Conservation (phyloP, 2,888 invertebrate genomes). For the Dinocampus coccinellae region DNA sequence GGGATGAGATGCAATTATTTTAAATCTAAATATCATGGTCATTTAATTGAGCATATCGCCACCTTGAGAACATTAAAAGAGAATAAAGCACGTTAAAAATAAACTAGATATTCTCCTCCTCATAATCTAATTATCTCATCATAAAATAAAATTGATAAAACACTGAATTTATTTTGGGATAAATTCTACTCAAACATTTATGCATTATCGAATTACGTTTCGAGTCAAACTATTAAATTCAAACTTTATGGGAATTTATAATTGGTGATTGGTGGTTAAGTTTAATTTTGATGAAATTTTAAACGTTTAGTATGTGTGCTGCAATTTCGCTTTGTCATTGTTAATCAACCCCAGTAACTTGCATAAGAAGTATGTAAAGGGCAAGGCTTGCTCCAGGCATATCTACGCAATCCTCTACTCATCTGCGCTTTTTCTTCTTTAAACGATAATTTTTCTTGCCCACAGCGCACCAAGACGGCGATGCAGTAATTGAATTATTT, state of each 20-base stretch:
- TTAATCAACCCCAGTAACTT: slow-evolving; percentile 66
- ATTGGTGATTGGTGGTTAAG: not conserved
- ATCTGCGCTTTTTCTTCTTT: slow-evolving; percentile 68
- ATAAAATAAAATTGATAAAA: not conserved
- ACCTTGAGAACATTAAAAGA: not conserved
- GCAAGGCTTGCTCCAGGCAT: slow-evolving; percentile 67
- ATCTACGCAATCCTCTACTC: slow-evolving; percentile 69
- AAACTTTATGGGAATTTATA: not conserved
- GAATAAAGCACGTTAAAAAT: not conserved
- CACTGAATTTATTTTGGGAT: not conserved
- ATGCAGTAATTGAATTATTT: slow-evolving; percentile 36
- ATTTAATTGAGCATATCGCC: too few relatives aligned
- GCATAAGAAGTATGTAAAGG: slow-evolving; percentile 67
- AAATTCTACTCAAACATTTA: not conserved
- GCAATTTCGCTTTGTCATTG: not conserved
- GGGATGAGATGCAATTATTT: too few relatives aligned
- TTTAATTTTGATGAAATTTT: not conserved
- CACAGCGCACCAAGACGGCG: slow-evolving; percentile 42
- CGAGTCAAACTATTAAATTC: not conserved
- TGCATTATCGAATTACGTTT: not conserved
- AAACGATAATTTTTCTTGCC: slow-evolving; percentile 60
- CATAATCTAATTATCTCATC: not conserved
- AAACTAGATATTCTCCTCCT: not conserved
- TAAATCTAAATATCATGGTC: too few relatives aligned
- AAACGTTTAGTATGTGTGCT: not conserved